Base-by-base conservation (phyloP, 2,113 vertebrate genomes). In the Toxotes jaculatrix region DNA sequence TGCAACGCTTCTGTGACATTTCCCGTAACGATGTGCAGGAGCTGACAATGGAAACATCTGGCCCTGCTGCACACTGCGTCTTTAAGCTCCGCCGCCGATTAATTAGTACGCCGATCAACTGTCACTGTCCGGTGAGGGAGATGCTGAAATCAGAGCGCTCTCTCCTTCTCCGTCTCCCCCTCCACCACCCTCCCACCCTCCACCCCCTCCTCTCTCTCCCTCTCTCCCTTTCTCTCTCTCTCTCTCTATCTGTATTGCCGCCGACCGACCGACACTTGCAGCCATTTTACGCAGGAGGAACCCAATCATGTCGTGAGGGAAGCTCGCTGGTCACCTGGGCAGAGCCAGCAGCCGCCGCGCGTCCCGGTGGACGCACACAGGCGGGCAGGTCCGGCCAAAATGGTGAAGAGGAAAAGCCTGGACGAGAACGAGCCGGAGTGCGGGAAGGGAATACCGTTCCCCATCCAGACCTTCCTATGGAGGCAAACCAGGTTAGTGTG, bases 401-500 rank as follows among this genome's bases (percentile, higher is more conserved):
- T 99, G 98, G 98, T 99, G 96, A 99, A 99, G 94, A 95, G 98
- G 93, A 99, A 99, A 87, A 98, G 97, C 96, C 93, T 98, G 17
- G 98, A 99, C 87, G 98, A 98, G 27, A 95, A 95, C 90, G 97
- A 99, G 88, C 97, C 96, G 91, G 97, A 98, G 90, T 95, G 96
- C 87, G 95, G 96, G 90, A 96, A 97, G 62, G 98, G 98, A 71
- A 96, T 99, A 86, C 98, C 98, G 36, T 96, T 99, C 73, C 97
- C 98, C 66, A 99, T 99, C 92, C 98, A 99, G 96, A 99, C 97
- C 95, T 99, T 99, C 93, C 91, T 99, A 0, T 99, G 98, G 98
- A 96, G 98, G 89, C 98, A 99, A 71, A 99, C 98, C 94, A 99
- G 98, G 98, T 99, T 89, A 91, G 97, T 92, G 97, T 92, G 84